Conservation (phyloP, 2,113 vertebrate genomes). For the Carassius gibelio region DNA sequence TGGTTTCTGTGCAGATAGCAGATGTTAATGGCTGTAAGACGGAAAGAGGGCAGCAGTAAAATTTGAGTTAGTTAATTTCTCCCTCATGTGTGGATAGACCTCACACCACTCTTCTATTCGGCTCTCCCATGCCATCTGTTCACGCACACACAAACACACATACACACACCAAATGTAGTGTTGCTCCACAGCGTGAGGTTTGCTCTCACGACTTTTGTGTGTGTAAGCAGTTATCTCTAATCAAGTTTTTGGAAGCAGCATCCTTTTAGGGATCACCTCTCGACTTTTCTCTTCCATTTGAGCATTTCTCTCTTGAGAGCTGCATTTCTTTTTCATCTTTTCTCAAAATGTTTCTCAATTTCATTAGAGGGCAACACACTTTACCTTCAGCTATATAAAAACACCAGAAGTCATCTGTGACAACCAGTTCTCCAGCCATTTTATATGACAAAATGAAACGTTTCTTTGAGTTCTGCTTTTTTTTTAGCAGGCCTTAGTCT, state of each 20-base stretch:
- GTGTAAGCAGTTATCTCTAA: constrained; percentile 32
- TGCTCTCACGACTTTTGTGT: constrained; percentile 38
- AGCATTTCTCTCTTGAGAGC: constrained; percentile 28
- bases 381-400: background rate
- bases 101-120: constrained; percentile 38
- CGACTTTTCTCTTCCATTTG: constrained; percentile 37
- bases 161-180: background rate
- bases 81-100: constrained; percentile 46
- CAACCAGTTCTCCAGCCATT: background rate
- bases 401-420: background rate
- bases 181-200: constrained; percentile 13
- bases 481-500: background rate
- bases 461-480: background rate
- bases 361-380: background rate
- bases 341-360: background rate
- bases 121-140: constrained; percentile 30
- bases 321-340: background rate
- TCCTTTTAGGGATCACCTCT: constrained; percentile 22
- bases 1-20: constrained; percentile 49
- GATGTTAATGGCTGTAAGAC: constrained; percentile 58
- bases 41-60: constrained; percentile 55
- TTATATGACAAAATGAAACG: background rate
- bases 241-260: constrained; percentile 19
- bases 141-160: background rate
- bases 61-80: constrained; percentile 52